Conservation (phyloP, 1,140 invertebrate species). For the Penaeus japonicus region DNA sequence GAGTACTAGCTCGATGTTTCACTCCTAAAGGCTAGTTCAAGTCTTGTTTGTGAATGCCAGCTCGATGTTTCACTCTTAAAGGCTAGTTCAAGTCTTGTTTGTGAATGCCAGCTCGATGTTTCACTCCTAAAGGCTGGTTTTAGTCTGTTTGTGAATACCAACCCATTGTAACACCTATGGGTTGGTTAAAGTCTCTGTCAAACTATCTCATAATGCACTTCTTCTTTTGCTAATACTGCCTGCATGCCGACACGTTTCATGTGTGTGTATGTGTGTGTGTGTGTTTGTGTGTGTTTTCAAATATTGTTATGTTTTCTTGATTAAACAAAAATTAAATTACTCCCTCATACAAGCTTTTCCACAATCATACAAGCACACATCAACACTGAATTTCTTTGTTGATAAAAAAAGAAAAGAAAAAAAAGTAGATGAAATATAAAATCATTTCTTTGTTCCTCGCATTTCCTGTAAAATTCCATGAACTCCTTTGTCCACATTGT, state of each 20-base stretch:
- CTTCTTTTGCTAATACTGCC: not conserved
- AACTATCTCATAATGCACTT: not conserved
- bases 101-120: not conserved
- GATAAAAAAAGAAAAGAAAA: no score
- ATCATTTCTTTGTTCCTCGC: no score
- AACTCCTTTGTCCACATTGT: no score
- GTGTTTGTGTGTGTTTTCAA: not conserved
- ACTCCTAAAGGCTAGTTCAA: slow-evolving; percentile 15
- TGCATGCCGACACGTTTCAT: no score
- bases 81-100: not conserved
- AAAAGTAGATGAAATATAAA: no score
- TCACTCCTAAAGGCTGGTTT: not conserved
- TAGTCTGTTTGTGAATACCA: not conserved
- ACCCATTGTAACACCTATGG: not conserved
- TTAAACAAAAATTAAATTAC: no score
- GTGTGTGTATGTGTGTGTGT: no score
- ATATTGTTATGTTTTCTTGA: not conserved
- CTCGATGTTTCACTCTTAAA: not conserved
- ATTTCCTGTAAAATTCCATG: no score
- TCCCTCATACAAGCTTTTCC: no score
- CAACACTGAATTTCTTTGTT: no score
- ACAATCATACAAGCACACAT: no score
- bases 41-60: not conserved
- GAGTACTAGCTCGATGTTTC: not conserved
- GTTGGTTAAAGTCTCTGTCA: slow-evolving; percentile 4